phyloP scores from a whole-genome alignment of 2,888 invertebrate genomes.

The Melikaiella ostensackeni region DNA sequence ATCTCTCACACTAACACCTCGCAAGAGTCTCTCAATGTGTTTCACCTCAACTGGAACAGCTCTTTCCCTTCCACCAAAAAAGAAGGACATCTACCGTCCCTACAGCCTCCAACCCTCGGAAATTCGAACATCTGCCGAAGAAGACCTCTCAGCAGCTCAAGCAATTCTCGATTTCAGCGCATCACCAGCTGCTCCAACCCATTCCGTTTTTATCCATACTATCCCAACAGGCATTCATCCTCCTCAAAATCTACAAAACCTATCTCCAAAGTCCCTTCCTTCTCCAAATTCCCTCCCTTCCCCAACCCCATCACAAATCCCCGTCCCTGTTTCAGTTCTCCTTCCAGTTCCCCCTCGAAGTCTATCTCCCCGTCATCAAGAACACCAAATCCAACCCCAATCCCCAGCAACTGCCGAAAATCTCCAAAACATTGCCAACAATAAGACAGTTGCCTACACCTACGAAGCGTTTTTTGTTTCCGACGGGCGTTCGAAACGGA shows the following conservation, averaged over 20 bases:
- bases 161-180: slow-evolving; percentile 94
- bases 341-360: slow-evolving; percentile 68
- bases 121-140: slow-evolving; percentile 84
- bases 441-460: slow-evolving; percentile 89
- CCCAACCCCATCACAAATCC: slow-evolving; percentile 51
- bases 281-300: slow-evolving; percentile 52
- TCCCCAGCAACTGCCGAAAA: slow-evolving; percentile 22
- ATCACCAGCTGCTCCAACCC: slow-evolving; percentile 82
- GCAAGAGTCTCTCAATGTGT: slow-evolving; percentile 88
- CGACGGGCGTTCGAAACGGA: slow-evolving; percentile 91
- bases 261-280: slow-evolving; percentile 66
- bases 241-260: slow-evolving; percentile 55
- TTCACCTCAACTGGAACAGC: slow-evolving; percentile 92
- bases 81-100: slow-evolving; percentile 93
- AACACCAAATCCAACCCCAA: slow-evolving; percentile 57
- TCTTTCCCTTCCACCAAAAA: slow-evolving; percentile 91
- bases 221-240: slow-evolving; percentile 81
- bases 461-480: slow-evolving; percentile 95
- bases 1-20: slow-evolving; percentile 64
- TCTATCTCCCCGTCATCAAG: slow-evolving; percentile 61
- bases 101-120: slow-evolving; percentile 82
- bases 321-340: slow-evolving; percentile 71
- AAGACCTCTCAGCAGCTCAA: slow-evolving; percentile 92
- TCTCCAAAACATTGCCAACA: slow-evolving; percentile 77
- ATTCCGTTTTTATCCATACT: slow-evolving; percentile 74